Conservation (phyloP, 2,113 vertebrate genomes). For the Empidonax traillii region DNA sequence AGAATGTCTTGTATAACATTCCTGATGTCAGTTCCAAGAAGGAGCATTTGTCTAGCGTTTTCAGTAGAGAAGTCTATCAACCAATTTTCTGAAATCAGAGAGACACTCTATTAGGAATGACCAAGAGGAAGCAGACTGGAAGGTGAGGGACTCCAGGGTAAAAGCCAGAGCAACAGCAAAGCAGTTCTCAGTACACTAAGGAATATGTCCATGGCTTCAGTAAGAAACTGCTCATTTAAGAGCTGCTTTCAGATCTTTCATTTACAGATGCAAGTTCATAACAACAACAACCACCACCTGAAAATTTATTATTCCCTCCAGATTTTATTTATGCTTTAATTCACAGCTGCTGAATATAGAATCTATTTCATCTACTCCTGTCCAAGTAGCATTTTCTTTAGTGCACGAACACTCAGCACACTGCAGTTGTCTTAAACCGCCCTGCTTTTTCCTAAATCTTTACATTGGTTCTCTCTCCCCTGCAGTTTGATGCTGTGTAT, state of each 20-base stretch:
- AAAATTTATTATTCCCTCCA: neutral
- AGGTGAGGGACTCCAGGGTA: neutral
- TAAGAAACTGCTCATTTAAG: neutral
- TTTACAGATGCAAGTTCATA: neutral
- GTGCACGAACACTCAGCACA: neutral
- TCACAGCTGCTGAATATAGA: neutral
- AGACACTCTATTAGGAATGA: neutral
- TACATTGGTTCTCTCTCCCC: neutral
- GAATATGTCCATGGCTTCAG: neutral
- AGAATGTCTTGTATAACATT: slow-evolving; percentile 63
- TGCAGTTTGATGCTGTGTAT: neutral
- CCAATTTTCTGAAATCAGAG: slow-evolving; percentile 35
- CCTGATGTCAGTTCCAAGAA: slow-evolving; percentile 53
- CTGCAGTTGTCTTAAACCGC: neutral
- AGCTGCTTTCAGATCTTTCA: neutral
- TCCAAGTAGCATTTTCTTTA: neutral
- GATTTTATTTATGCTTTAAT: neutral
- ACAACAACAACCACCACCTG: neutral
- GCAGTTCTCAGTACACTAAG: neutral
- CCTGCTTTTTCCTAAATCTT: neutral
- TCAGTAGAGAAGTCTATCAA: slow-evolving; percentile 33
- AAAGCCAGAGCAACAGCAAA: slow-evolving; percentile 21
- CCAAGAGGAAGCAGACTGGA: neutral
- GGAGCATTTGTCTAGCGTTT: slow-evolving; percentile 46
- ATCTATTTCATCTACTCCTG: neutral